A percentile compares a stretch with the other conserved stretches of the same genome.
These are phyloP conservation scores for Apocrypta bakeri DNA, from an alignment of 1,140 invertebrate species.

Conservation along the genomic window DNA sequence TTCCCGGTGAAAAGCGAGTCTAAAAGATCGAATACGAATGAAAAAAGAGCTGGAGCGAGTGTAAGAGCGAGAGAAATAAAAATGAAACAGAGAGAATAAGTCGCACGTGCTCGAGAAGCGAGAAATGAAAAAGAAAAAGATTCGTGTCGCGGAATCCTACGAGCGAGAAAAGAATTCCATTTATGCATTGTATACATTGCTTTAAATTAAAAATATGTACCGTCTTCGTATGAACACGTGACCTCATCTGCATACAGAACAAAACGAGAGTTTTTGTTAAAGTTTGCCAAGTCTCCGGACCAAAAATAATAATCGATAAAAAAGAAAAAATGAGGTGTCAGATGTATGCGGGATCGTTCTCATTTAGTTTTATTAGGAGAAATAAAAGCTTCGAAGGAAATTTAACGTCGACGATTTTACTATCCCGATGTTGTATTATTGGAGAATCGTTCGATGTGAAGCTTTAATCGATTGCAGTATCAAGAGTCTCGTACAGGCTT, in stretches of 20 bases:
- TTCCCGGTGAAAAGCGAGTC: constrained; percentile 1
- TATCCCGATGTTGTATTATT: too few species aligned
- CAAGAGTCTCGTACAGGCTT: too few species aligned
- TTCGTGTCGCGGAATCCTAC: not conserved
- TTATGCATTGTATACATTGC: constrained; percentile 19
- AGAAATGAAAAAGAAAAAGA: constrained; percentile 33
- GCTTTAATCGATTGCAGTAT: too few species aligned
- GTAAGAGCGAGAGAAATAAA: not conserved
- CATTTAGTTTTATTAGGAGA: too few species aligned
- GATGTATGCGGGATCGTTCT: too few species aligned
- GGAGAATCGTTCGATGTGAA: too few species aligned
- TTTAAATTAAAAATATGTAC: constrained; percentile 61
- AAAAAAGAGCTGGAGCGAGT: constrained; percentile 16
- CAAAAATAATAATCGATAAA: constrained; percentile 26
- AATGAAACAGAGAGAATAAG: not conserved
- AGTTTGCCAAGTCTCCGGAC: constrained; percentile 47
- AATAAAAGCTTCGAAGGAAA: too few species aligned
- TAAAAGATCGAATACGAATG: constrained; percentile 12
- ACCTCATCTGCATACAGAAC: constrained; percentile 51
- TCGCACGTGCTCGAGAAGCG: constrained; percentile 48
- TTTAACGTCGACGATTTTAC: too few species aligned
- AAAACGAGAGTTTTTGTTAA: constrained; percentile 51
- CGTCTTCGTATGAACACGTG: constrained; percentile 58
- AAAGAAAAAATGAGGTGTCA: too few species aligned
- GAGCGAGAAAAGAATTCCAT: constrained; percentile 8